Base-by-base conservation (phyloP, 2,797 vertebrate species). In the Lacerta viridis region DNA sequence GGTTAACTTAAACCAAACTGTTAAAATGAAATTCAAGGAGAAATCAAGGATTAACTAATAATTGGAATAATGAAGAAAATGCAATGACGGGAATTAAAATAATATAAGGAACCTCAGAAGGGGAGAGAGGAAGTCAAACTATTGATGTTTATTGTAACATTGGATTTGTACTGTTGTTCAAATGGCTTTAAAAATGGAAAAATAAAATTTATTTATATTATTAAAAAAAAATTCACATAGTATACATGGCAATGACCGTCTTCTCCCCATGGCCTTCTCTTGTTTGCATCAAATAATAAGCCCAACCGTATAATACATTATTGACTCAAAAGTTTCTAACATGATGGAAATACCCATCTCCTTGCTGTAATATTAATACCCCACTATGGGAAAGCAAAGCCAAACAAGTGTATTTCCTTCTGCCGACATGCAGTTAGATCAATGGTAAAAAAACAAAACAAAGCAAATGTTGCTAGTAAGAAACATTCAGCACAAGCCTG, bases 371-470 rank as follows among this genome's bases (percentile, higher is more conserved):
- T 89, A 80, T 89, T 85, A 46, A 78, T 72, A 90, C 88, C 75
- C 87, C 1, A 15, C 84, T 77, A 59, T 18, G n/a, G 72, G 88
- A 90, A 0, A 0, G 29, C 78, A 43, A 50, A 59, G 4, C 25
- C 80, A 89, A 41, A 18, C 68, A 85, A 89, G 23, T 81, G 76
- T 85, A 80, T 85, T 89, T 85, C 15, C 55, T 74, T 85, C 50
- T 85, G 83, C 83, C n/a, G 79, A 80, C 88, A 85, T 75, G 83
- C 78, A 89, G 88, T 75, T 89, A 89, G 77, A 89, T 85, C 88
- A 89, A 85, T 89, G 59, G 83, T 36, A 64, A 66, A 89, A 78
- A 78, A 89, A 85, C 59, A 89, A 89, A 85, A 85, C 83, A 89
- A 80, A 80, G 88, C 55, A 85, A 85, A 89, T 80, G 77, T 80